Percentiles rank a stretch among this genome's conserved stretches.
Evolutionary conservation across 1,140 invertebrate genomes (phyloP).

Genomic region (Lepidostoma basale): DNA sequence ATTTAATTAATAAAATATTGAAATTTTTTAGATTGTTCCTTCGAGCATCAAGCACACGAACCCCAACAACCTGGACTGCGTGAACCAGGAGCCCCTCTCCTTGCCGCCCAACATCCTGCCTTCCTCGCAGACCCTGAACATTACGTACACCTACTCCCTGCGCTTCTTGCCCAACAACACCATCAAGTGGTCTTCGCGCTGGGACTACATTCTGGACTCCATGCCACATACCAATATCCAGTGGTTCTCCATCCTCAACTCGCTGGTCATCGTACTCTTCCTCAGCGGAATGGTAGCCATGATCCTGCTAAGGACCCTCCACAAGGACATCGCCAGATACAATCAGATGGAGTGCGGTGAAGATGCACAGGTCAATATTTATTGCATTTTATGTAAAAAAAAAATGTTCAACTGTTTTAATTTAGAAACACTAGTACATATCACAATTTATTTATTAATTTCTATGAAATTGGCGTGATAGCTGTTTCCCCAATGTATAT

Average conservation of each 20-base stretch:
- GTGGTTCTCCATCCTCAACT: slow-evolving; percentile 96
- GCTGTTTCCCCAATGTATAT: too few species aligned
- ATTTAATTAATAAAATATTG: neutral
- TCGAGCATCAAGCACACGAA: slow-evolving; percentile 75
- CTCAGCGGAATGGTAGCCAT: slow-evolving; percentile 99
- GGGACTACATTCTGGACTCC: slow-evolving; percentile 99
- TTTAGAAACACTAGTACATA: too few species aligned
- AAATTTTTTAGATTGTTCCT: slow-evolving; percentile 66
- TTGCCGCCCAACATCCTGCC: slow-evolving; percentile 66
- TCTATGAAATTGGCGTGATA: too few species aligned
- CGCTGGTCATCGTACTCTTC: slow-evolving; percentile 87
- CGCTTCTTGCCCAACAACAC: slow-evolving; percentile 80
- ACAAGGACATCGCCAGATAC: slow-evolving; percentile 98
- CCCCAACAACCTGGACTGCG: slow-evolving; percentile 61
- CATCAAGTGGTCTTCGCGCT: slow-evolving; percentile 97
- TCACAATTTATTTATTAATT: too few species aligned
- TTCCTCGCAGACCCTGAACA: slow-evolving; percentile 64
- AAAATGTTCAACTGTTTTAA: too few species aligned
- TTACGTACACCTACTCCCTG: slow-evolving; percentile 90
- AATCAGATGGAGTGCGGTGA: slow-evolving; percentile 97
- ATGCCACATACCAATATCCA: slow-evolving; percentile 99
- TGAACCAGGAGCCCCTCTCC: slow-evolving; percentile 65
- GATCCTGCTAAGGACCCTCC: slow-evolving; percentile 95
- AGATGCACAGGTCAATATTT: slow-evolving; percentile 80
- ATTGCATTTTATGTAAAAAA: too few species aligned